Percentiles rank a stretch among this genome's conserved stretches.
Conservation (phyloP, 2,797 vertebrate genomes). For the Syndactyla subalaris region DNA sequence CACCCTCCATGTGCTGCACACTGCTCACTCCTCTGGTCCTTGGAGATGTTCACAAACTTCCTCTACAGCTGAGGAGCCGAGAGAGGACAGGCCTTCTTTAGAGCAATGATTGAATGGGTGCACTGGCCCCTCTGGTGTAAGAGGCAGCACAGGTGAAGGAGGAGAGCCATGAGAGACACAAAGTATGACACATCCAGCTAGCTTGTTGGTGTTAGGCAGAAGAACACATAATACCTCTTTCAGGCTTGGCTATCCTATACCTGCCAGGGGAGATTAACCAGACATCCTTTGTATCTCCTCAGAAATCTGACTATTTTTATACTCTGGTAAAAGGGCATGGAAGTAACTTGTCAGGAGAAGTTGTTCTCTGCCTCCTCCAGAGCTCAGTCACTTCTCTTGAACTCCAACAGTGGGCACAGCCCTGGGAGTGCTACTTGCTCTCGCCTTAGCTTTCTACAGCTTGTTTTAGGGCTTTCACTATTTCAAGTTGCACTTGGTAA, state of each 20-base stretch:
- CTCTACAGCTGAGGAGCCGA: neutral
- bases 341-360: neutral
- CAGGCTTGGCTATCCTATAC: neutral
- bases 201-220: neutral
- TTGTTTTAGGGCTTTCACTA: neutral
- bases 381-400: neutral
- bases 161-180: neutral
- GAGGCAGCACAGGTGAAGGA: neutral
- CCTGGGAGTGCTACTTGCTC: neutral
- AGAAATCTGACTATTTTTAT: neutral
- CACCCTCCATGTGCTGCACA: neutral
- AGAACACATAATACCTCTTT: neutral
- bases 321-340: neutral
- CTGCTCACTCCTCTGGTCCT: neutral
- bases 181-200: neutral
- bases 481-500: neutral
- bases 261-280: neutral
- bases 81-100: neutral
- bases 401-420: fast-evolving
- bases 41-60: neutral
- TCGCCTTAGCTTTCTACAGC: neutral
- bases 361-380: neutral
- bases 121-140: neutral
- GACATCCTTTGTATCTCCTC: neutral
- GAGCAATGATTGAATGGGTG: neutral